phyloP scores from a whole-genome alignment of 1,140 invertebrate species.

The Centruroides sculpturatus region DNA sequence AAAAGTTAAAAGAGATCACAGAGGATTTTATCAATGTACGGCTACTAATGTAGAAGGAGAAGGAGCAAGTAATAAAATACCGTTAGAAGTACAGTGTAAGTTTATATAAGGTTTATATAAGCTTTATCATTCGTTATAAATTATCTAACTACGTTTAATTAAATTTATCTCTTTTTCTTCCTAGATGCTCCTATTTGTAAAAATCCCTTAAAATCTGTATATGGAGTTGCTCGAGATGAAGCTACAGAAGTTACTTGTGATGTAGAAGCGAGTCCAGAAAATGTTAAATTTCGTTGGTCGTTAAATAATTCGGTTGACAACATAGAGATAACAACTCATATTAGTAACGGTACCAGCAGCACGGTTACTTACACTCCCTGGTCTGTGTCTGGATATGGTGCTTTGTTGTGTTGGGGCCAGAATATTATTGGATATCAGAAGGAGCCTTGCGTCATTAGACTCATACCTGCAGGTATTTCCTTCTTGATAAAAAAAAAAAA shows the following conservation, averaged over 20 bases:
- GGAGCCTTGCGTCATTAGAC: conserved; percentile 71
- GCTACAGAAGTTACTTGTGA: conserved; percentile 70
- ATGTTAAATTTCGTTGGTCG: conserved; percentile 18
- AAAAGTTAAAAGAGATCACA: conserved; percentile 19
- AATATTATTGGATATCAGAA: conserved; percentile 47
- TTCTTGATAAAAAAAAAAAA: no score
- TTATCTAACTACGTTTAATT: neutral
- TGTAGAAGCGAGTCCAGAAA: conserved; percentile 20
- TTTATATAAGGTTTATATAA: neutral
- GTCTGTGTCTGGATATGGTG: conserved; percentile 72
- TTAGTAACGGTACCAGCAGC: conserved; percentile 1
- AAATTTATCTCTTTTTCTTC: conserved; percentile 5
- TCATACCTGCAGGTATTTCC: conserved; percentile 56
- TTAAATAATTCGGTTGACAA: conserved; percentile 53
- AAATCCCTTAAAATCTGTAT: conserved; percentile 49
- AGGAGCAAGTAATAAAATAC: conserved; percentile 12
- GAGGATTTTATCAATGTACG: conserved; percentile 21
- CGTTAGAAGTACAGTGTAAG: conserved; percentile 19
- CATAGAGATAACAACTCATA: conserved; percentile 7
- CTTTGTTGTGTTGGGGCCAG: conserved; percentile 37
- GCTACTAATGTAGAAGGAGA: conserved; percentile 21
- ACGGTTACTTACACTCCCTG: conserved; percentile 36
- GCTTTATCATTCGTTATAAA: neutral
- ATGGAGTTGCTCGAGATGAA: conserved; percentile 78
- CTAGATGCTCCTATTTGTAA: conserved; percentile 73